phyloP scores from a whole-genome alignment of 2,113 vertebrate species.

The Odocoileus virginianus region DNA sequence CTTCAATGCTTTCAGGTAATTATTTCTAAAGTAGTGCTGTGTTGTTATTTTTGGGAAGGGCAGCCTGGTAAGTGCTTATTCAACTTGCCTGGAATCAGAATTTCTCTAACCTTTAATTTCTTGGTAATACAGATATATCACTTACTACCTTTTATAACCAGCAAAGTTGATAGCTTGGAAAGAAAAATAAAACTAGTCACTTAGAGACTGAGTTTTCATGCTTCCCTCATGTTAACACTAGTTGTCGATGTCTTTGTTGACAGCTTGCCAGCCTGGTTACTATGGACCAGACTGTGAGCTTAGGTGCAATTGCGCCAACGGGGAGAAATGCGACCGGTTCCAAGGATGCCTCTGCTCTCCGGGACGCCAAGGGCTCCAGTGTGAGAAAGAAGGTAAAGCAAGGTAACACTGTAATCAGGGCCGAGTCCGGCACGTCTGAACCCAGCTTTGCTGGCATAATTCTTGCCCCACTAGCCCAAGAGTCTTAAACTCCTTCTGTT shows the following conservation, averaged over 20 bases:
- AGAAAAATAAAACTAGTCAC: background rate
- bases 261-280: slow-evolving; percentile 83
- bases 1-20: background rate
- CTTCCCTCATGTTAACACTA: background rate
- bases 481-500: background rate
- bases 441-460: background rate
- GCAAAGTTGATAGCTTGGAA: background rate
- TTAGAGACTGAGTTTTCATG: background rate
- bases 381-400: slow-evolving; percentile 90
- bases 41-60: background rate
- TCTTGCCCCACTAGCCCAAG: background rate
- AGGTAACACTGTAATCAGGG: slow-evolving; percentile 80
- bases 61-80: background rate
- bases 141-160: background rate
- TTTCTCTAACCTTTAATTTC: background rate
- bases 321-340: slow-evolving; percentile 85
- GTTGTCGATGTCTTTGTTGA: slow-evolving; percentile 53
- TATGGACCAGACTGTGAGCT: slow-evolving; percentile 89
- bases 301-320: slow-evolving; percentile 82
- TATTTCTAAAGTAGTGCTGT: background rate
- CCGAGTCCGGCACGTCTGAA: background rate
- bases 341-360: slow-evolving; percentile 86
- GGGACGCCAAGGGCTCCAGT: slow-evolving; percentile 83
- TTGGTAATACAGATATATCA: background rate
- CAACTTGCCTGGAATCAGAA: background rate